A percentile compares a stretch with the other conserved stretches of the same genome.
These are phyloP conservation scores for Atlantisia rogersi DNA, from an alignment of 2,113 vertebrate genomes.

Conservation along the genomic window DNA sequence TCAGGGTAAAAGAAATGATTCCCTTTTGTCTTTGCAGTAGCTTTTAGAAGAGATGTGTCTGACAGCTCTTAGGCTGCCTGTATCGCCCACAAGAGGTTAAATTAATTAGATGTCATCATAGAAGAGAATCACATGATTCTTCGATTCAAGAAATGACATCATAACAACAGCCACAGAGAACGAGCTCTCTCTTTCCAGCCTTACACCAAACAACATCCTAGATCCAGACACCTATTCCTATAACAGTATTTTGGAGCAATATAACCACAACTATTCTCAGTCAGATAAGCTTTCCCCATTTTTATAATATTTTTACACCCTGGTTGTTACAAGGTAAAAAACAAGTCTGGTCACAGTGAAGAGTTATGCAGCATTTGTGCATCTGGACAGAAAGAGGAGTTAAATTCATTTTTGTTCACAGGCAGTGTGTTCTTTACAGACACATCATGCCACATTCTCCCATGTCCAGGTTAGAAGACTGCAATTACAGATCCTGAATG, in stretches of 20 bases:
- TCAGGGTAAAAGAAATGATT: conserved; percentile 68
- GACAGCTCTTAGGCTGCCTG: conserved; percentile 47
- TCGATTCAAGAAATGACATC: neutral
- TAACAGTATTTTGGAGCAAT: neutral
- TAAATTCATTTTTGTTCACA: neutral
- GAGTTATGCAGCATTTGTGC: neutral
- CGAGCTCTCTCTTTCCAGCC: neutral
- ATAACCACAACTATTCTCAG: no score
- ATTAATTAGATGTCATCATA: conserved; percentile 64
- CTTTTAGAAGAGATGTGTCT: conserved; percentile 59
- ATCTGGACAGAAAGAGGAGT: neutral
- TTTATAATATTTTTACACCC: neutral
- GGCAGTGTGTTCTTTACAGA: neutral
- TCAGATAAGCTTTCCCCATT: no score
- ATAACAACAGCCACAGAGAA: conserved; percentile 1
- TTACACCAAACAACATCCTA: neutral
- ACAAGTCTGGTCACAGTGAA: neutral
- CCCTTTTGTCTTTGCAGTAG: conserved; percentile 2
- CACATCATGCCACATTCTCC: neutral
- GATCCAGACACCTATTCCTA: neutral
- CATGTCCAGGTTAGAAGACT: neutral
- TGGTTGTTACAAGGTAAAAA: neutral
- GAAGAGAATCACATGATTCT: neutral
- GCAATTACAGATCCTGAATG: neutral
- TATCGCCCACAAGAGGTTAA: conserved; percentile 63